Percentiles rank a stretch among this genome's conserved stretches.
Evolutionary conservation across 2,888 invertebrate species (phyloP).

Genomic region (Cataglyphis albicans): DNA sequence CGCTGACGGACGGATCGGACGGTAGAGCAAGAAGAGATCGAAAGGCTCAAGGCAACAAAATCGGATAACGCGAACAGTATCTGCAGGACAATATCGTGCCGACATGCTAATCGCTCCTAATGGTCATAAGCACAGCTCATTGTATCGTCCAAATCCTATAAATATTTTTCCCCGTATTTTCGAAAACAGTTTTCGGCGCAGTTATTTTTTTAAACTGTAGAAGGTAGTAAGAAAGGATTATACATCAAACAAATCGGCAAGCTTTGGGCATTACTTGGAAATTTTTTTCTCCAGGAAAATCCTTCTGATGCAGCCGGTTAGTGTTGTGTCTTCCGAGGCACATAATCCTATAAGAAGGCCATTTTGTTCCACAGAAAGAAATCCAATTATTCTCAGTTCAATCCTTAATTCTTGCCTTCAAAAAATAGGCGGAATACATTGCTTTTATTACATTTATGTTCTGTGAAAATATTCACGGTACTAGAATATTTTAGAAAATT

Average conservation of each 20-base stretch:
- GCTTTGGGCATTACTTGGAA: neutral
- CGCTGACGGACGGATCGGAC: conserved; percentile 5
- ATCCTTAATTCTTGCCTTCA: neutral
- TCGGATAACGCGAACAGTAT: conserved; percentile 73
- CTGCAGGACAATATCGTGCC: conserved; percentile 63
- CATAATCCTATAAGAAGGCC: conserved; percentile 31
- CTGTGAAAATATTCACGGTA: neutral
- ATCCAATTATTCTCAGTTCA: neutral
- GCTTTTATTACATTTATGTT: neutral
- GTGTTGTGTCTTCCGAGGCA: neutral
- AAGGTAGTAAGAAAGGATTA: neutral
- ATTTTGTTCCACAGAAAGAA: neutral
- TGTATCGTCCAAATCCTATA: conserved; percentile 80
- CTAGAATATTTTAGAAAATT: neutral
- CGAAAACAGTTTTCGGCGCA: conserved; percentile 74
- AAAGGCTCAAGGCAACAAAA: conserved; percentile 64
- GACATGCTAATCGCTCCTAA: conserved; percentile 78
- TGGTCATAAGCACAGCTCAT: conserved; percentile 61
- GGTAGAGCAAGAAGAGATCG: conserved; percentile 12
- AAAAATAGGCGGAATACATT: neutral
- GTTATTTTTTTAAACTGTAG: conserved; percentile 8
- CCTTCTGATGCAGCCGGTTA: neutral
- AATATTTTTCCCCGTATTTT: conserved; percentile 84
- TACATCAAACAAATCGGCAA: conserved; percentile 12
- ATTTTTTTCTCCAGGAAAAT: conserved; percentile 7